Percentiles rank a stretch among this genome's conserved stretches.
phyloP scores from a whole-genome alignment of 2,797 vertebrate genomes.

The Knipowitschia caucasica region DNA sequence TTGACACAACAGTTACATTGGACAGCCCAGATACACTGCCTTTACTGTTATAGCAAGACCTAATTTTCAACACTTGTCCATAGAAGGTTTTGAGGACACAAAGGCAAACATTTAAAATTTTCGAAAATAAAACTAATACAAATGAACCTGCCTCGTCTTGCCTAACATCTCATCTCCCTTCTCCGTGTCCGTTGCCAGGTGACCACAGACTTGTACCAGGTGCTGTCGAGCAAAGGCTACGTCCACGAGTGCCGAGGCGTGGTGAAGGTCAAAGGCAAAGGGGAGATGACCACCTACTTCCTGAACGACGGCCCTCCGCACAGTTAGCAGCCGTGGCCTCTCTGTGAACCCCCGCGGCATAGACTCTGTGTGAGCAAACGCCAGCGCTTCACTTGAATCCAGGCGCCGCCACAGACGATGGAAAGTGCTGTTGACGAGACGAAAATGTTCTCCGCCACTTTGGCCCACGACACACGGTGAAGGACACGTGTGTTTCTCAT shows the following conservation, averaged over 20 bases:
- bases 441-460: conserved; percentile 58
- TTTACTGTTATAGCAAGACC: too few species aligned
- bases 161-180: not conserved
- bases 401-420: conserved; percentile 51
- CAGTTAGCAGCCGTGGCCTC: conserved; percentile 80
- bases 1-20: too few species aligned
- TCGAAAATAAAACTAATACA: too few species aligned
- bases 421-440: conserved; percentile 59
- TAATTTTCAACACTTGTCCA: too few species aligned
- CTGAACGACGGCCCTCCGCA: conserved; percentile 86
- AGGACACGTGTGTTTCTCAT: conserved; percentile 74
- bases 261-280: conserved; percentile 95
- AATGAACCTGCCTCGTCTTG: too few species aligned
- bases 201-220: conserved; percentile 91
- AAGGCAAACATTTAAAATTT: too few species aligned
- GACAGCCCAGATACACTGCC: too few species aligned
- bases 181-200: conserved; percentile 69
- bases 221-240: conserved; percentile 88
- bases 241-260: conserved; percentile 89
- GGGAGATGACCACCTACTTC: conserved; percentile 97
- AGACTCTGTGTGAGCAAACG: conserved; percentile 65
- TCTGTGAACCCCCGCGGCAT: conserved; percentile 46
- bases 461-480: conserved; percentile 54
- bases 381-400: conserved; percentile 75
- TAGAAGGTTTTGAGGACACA: too few species aligned